These are phyloP conservation scores for Rotaria socialis DNA, from an alignment of 2,888 invertebrate genomes.

Conservation along the genomic window DNA sequence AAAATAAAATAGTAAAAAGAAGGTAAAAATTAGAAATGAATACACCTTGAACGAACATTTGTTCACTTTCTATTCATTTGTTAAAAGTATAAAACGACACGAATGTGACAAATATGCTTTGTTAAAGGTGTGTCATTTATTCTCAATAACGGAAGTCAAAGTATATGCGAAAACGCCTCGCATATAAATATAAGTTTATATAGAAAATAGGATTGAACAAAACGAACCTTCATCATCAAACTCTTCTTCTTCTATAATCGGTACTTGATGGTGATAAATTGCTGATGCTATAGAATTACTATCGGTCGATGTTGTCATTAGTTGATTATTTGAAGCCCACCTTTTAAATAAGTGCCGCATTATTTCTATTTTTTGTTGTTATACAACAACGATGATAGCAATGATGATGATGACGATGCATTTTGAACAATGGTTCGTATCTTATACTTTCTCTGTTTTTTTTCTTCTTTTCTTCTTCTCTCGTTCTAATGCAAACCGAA, in stretches of 20 bases:
- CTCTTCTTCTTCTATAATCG: slow-evolving; percentile 25
- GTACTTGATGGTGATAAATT: background rate
- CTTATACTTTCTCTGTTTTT: background rate
- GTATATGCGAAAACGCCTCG: background rate
- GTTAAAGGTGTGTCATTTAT: slow-evolving; percentile 27
- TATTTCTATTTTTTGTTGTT: slow-evolving; percentile 4
- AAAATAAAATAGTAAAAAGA: background rate
- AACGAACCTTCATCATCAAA: slow-evolving; percentile 27
- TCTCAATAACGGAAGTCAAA: background rate
- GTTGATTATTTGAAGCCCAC: background rate
- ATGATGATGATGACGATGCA: background rate
- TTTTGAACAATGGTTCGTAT: background rate
- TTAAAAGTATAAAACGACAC: background rate
- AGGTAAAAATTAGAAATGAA: background rate
- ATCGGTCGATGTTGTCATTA: background rate
- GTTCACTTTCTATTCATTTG: slow-evolving; percentile 22
- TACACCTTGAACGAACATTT: slow-evolving; percentile 7
- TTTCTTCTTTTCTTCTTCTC: background rate
- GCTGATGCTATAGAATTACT: background rate
- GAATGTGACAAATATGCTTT: background rate
- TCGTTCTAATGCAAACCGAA: background rate
- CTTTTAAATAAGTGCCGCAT: slow-evolving; percentile 16
- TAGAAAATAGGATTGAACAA: background rate
- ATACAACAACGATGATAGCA: background rate
- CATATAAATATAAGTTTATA: background rate